Base-by-base conservation (phyloP, 2,113 vertebrate genomes). In the Pseudopodoces humilis region DNA sequence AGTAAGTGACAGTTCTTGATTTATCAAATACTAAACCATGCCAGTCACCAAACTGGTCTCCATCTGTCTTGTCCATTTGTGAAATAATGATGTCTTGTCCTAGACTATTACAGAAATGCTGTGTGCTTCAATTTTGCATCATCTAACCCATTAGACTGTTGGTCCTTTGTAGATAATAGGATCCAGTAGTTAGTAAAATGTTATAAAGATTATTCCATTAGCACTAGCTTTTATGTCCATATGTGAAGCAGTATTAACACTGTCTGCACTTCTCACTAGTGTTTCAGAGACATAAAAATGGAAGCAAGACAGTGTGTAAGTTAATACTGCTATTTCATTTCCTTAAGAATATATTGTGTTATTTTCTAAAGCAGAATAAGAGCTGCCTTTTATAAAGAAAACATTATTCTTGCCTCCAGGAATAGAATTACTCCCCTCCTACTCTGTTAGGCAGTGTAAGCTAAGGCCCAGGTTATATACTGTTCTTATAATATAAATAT, bases 1-100 rank as follows among this genome's bases (percentile, higher is more conserved):
- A 99, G 99, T 99, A 99, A 99, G 99, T 99, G 98, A 98, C 78
- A 97, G 98, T 98, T 99, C 98, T 99, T 98, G 95, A 99, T 98
- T 99, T 99, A 97, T 98, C 97, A 97, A 98, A 97, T 97, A 96
- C 95, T 97, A 98, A 98, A 93, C 97, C 95, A 86, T 97, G 90
- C 97, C 96, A 95, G 98, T 97, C 97, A 94, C 86, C 75, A 95
- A 95, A 85, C 97, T 98, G 97, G 98, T 96, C 96, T 97, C 93
- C 97, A 98, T 96, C 96, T 97, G 96, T 98, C 95, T 97, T 52
- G 90, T 96, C 91, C 95, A 65, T 96, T 94, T 96, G 94, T 98
- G 97, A 97, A 93, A 92, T 89, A 96, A 95, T 82, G 71, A 15
- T 96, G 88, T 97, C 86, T 86, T 94, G 88, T 97, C 94, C 67